Percentiles rank a stretch among this genome's conserved stretches.
Conservation (phyloP, 2,888 invertebrate genomes). For the Caenorhabditis sp. region DNA sequence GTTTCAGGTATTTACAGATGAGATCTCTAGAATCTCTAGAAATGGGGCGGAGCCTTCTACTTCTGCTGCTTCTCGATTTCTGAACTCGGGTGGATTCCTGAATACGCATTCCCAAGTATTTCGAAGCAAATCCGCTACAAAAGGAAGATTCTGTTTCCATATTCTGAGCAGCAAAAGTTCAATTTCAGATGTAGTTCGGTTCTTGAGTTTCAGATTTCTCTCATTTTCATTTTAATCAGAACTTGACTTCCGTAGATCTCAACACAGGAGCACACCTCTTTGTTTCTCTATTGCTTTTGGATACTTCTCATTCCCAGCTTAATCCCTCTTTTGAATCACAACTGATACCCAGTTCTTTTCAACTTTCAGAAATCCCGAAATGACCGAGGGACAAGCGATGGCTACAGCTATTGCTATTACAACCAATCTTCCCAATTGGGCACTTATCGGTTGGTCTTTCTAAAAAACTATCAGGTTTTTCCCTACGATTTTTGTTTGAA, state of each 20-base stretch:
- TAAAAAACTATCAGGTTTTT: no score
- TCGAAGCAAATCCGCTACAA: background rate
- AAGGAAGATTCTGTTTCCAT: background rate
- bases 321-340: no score
- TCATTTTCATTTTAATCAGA: background rate
- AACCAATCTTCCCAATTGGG: constrained; percentile 44
- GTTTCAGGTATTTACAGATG: constrained; percentile 10
- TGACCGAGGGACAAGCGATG: constrained; percentile 43
- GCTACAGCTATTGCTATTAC: constrained; percentile 50
- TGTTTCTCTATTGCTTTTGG: no score
- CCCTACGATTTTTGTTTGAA: no score
- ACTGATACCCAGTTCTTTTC: background rate
- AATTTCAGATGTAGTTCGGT: background rate
- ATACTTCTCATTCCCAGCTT: no score
- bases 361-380: constrained; percentile 6
- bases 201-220: background rate
- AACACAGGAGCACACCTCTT: no score
- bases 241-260: no score
- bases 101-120: background rate
- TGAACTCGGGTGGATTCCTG: background rate
- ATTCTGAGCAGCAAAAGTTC: background rate
- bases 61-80: background rate
- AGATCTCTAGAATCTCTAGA: background rate
- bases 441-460: constrained; percentile 30
- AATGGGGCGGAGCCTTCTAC: background rate